A percentile compares a stretch with the other conserved stretches of the same genome.
Conservation (phyloP, 2,888 invertebrate genomes). For the Hydrotaea diabolus region DNA sequence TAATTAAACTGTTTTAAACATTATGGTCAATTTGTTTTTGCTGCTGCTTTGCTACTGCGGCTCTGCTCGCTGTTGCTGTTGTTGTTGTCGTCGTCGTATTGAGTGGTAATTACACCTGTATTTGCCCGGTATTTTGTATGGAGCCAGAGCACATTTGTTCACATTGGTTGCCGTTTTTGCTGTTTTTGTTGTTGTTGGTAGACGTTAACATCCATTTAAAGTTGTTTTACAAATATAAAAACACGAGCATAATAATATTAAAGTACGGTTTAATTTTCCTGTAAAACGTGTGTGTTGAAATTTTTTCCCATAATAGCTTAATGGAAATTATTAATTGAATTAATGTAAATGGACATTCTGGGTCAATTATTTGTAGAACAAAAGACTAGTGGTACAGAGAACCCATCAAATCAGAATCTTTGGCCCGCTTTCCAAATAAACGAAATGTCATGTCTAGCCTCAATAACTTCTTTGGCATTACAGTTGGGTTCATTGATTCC, state of each 20-base stretch:
- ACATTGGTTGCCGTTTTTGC: neutral
- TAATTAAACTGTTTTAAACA: constrained; percentile 35
- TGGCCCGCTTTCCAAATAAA: too few species aligned
- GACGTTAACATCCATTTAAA: constrained; percentile 24
- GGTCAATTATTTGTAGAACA: too few species aligned
- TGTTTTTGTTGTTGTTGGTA: constrained; percentile 3
- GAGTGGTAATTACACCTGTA: constrained; percentile 38
- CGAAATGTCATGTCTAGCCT: too few species aligned
- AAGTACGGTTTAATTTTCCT: constrained; percentile 19
- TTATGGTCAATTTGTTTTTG: constrained; percentile 32
- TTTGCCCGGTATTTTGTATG: neutral
- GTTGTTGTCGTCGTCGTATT: neutral
- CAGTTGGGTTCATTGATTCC: too few species aligned
- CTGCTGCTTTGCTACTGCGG: neutral
- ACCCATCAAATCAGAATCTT: too few species aligned
- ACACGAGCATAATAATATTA: constrained; percentile 7
- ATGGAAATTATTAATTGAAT: neutral
- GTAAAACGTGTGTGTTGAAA: neutral
- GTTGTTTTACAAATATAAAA: constrained; percentile 21
- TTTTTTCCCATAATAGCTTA: neutral
- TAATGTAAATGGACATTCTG: constrained; percentile 6
- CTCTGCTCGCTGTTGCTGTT: neutral
- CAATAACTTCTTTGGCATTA: too few species aligned
- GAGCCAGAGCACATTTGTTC: neutral
- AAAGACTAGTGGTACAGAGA: neutral